Conservation (phyloP, 2,113 vertebrate genomes). For the Hypomesus transpacificus region DNA sequence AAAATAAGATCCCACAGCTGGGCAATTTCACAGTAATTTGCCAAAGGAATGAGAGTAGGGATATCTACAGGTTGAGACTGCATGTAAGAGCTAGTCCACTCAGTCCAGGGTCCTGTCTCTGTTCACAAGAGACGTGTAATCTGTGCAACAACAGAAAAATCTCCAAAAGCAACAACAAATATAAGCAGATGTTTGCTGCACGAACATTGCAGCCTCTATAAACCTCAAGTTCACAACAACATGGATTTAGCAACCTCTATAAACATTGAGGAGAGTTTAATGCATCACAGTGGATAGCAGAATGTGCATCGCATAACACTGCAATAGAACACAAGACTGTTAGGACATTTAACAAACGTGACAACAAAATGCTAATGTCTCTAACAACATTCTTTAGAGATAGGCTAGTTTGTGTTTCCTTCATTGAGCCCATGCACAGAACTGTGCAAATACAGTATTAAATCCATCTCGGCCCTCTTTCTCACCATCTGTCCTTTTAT, state of each 20-base stretch:
- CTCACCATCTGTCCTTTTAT: conserved; percentile 26
- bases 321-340: background rate
- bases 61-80: conserved; percentile 2
- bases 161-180: conserved; percentile 2
- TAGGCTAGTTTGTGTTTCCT: no score
- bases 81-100: background rate
- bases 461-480: conserved; percentile 24
- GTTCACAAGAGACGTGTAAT: background rate
- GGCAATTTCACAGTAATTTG: conserved; percentile 24
- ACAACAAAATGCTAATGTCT: no score
- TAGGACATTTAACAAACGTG: no score
- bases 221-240: background rate
- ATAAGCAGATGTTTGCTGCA: conserved; percentile 6
- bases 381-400: no score
- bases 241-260: background rate
- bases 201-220: background rate
- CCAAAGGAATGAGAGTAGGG: conserved; percentile 10
- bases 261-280: background rate
- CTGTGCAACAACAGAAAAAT: background rate
- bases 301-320: background rate
- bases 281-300: background rate
- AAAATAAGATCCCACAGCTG: conserved; percentile 17
- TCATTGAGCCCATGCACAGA: no score
- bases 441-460: conserved; percentile 1
- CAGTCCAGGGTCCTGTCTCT: background rate